Evolutionary conservation across 2,888 invertebrate genomes (phyloP).

Genomic region (Drosophila peninsularis): DNA sequence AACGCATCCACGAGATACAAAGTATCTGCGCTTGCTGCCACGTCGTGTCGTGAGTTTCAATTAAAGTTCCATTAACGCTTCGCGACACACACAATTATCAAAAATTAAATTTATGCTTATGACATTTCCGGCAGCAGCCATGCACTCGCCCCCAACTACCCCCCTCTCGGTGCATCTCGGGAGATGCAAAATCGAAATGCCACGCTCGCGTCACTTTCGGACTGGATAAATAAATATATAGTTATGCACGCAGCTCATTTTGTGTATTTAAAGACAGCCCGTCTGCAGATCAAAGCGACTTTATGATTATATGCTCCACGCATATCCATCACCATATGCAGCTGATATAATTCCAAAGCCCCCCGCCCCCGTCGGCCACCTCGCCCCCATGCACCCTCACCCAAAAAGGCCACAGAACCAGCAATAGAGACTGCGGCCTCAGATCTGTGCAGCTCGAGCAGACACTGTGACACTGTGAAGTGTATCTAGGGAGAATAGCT

Average conservation of each 20-base stretch:
- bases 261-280: slow-evolving; percentile 68
- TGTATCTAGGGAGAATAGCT: not conserved
- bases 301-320: slow-evolving; percentile 70
- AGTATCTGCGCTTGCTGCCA: slow-evolving; percentile 20
- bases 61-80: slow-evolving; percentile 79
- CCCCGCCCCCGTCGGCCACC: no score
- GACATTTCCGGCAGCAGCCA: slow-evolving; percentile 73
- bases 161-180: not conserved
- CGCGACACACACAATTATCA: slow-evolving; percentile 79
- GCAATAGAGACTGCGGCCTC: slow-evolving; percentile 2
- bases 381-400: not conserved
- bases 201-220: slow-evolving; percentile 14
- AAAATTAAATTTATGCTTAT: slow-evolving; percentile 77
- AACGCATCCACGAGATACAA: slow-evolving; percentile 36
- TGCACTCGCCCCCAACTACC: not conserved
- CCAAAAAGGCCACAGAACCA: not conserved
- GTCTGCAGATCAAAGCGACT: slow-evolving; percentile 68
- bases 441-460: not conserved
- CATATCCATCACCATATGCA: slow-evolving; percentile 72
- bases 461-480: not conserved
- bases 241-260: slow-evolving; percentile 43
- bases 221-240: slow-evolving; percentile 53
- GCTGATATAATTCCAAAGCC: slow-evolving; percentile 23
- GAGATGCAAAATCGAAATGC: slow-evolving; percentile 54
- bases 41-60: slow-evolving; percentile 67